Evolutionary conservation across 2,888 invertebrate species (phyloP).

Genomic region (Conistra vaccinii): DNA sequence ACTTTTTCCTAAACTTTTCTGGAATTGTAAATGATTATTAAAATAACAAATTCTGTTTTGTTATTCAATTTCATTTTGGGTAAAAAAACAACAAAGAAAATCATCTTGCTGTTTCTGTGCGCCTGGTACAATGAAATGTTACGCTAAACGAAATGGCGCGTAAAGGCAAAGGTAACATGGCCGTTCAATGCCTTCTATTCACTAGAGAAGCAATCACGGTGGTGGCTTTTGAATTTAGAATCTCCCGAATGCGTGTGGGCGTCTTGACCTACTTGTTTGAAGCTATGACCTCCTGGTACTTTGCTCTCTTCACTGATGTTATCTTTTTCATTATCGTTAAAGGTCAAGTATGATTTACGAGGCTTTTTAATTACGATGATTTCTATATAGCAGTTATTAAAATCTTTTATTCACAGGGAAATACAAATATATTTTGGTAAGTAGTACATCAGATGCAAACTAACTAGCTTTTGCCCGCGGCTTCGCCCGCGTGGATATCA

Average conservation of each 20-base stretch:
- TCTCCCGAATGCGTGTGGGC: constrained; percentile 64
- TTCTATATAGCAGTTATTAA: constrained; percentile 6
- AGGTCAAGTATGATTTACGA: constrained; percentile 40
- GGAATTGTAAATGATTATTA: constrained; percentile 45
- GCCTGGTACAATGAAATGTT: constrained; percentile 54
- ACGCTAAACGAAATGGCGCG: constrained; percentile 54
- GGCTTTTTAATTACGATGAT: constrained; percentile 39
- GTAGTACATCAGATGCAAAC: not conserved
- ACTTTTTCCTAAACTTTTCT: constrained; percentile 25
- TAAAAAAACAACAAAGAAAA: constrained; percentile 44
- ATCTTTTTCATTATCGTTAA: constrained; percentile 52
- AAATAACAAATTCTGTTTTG: constrained; percentile 46
- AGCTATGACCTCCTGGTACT: constrained; percentile 62
- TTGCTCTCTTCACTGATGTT: constrained; percentile 42
- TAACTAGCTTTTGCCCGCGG: no score
- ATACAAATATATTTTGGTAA: no score
- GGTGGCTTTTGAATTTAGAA: constrained; percentile 64
- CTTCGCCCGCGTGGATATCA: no score
- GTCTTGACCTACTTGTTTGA: constrained; percentile 70
- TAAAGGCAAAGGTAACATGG: constrained; percentile 55
- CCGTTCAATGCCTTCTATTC: constrained; percentile 57
- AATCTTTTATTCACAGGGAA: not conserved
- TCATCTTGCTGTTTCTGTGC: constrained; percentile 30
- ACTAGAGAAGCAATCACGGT: constrained; percentile 57
- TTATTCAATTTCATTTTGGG: constrained; percentile 24